Base-by-base conservation (phyloP, 2,888 invertebrate species). In the Oegoconia quadripuncta region DNA sequence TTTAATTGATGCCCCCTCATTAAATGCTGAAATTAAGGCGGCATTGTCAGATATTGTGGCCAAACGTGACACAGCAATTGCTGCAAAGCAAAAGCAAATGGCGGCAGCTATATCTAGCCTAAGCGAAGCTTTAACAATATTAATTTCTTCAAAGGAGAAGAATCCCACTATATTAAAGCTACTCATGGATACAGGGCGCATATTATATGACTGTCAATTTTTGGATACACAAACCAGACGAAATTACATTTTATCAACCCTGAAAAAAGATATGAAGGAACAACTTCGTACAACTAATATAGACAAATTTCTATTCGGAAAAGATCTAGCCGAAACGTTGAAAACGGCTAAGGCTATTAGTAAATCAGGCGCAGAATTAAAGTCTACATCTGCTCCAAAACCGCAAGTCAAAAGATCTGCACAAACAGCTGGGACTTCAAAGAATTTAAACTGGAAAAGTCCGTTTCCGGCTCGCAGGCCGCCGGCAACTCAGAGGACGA, bases 201-300 rank as follows among this genome's bases (percentile, higher is more conserved):
- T 37, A 7, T 2, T 37, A 9, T 39, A 39, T 16, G 43, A 39
- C 18, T n/a, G 6, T 11, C 43, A 43, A 34, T 31, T 39, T 23
- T 13, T 14, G 7, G 43, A 42, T 13, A 18, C 36, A 1, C 17
- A 38, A 7, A 34, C 34, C 22, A 22, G 40, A 8, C 15, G 37
- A n/a, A 34, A 30, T 13, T 40, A 40, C 18, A 12, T 40, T 12
- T 13, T 25, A 1, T 22, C 4, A 1, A 11, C 30, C 1, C 12
- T 43, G 3, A 43, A 43, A 28, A 37, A 34, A 13, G 43, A 43
- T 5, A 12, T 43, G 4, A 43, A 34, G 3, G 37, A 40, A 9
- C 40, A 37, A 6, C 31, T 43, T 1, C 6, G 17, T 1, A 25
- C 28, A 1, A 37, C 37, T 6, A 34, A 42, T 27, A 15, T 43